Percentiles rank a stretch among this genome's conserved stretches.
Conservation (phyloP, 23 tunicate genomes). For the Ascidia mentula region DNA sequence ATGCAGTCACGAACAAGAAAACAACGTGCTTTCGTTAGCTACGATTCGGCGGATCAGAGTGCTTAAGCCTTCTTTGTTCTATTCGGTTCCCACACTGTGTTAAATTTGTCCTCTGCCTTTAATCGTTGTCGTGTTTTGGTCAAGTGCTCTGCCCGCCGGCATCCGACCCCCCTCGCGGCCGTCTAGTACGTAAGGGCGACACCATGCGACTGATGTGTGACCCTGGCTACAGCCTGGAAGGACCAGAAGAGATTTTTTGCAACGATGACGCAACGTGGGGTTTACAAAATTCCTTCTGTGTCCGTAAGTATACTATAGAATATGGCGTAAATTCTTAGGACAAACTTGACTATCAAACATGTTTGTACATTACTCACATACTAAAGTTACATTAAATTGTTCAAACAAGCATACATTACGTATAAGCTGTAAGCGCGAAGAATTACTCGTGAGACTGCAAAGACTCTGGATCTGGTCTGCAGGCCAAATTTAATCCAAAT, state of each 20-base stretch:
- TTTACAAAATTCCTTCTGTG: background rate
- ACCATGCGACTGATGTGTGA: background rate
- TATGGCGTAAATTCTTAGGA: no score
- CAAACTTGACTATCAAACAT: no score
- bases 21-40: background rate
- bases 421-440: no score
- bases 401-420: no score
- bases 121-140: conserved; percentile 9
- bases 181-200: background rate
- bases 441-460: no score
- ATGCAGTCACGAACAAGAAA: background rate
- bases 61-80: background rate
- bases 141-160: conserved; percentile 7
- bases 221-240: background rate
- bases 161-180: background rate
- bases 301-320: conserved; percentile 7
- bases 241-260: conserved; percentile 2
- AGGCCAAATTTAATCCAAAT: no score
- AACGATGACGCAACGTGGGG: background rate
- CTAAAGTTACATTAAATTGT: no score
- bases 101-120: background rate
- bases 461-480: no score
- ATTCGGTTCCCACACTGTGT: background rate
- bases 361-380: no score
- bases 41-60: background rate